Evolutionary conservation across 2,888 invertebrate genomes (phyloP), one percentile per base, ranked within the genome.

Genomic region (Eurytoma californica): DNA sequence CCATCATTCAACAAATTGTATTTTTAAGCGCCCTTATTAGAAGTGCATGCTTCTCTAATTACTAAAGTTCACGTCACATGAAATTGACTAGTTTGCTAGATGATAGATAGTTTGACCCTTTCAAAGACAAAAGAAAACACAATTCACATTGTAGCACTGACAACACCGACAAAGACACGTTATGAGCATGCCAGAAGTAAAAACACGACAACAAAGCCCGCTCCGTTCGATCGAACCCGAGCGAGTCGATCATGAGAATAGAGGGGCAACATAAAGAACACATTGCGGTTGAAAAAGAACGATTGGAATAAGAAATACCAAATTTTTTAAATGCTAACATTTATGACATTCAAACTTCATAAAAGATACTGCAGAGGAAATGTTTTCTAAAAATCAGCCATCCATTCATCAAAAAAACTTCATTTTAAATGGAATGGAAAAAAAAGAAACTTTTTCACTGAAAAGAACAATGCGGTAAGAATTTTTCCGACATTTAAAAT

Each of bases 231-330:
- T 68, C 24, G 20, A 39, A 30, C 30, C 18, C 66, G 51, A 65
- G 53, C 58, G 16, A 53, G 14, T 53, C 5, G 67, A 67, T 67
- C 28, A 67, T 28, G 63, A 49, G 49, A 60, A 60, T 53, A 51
- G 49, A 30, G 18, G 65, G 20, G 58, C 70, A 66, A 16, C 58
- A 60, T 60, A 66, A 66, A 72, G 72, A 77, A 66, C 77, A 60
- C 51, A 57, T 60, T 39, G 0, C 9, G 9, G 39, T 39, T 39
- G 1, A 39, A 39, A 9, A 39, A 39, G 1, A 39, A 39, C 39
- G 39, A 39, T 39, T 39, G 39, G 39, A 39, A 39, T 39, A 39
- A 39, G 9, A 39, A 39, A 39, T 7, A 39, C 0, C 9, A 39
- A 39, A 7, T 39, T 39, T 39, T 39, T 9, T 9, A 39, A 39